Evolutionary conservation across 2,797 vertebrate genomes (phyloP), one percentile per base, ranked within the genome.

Genomic region (Epinephelus malabaricus): DNA sequence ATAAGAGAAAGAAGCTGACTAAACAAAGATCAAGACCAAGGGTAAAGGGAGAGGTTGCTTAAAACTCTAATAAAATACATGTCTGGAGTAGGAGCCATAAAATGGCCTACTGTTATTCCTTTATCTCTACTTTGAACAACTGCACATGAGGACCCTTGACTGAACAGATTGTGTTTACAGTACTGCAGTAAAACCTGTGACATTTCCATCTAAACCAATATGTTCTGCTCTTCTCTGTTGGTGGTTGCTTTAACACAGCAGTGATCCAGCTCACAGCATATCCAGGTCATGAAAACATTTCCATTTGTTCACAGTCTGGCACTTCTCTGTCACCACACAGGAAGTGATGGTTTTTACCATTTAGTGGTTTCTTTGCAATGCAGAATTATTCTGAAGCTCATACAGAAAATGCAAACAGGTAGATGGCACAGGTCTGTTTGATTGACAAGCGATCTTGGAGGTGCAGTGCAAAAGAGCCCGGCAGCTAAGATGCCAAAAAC

Each of bases 101-200:
- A 70, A 49, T 10, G 6, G 5, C 10, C 12, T 45, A 30, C 40
- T 76, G 14, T 64, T 30, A 12, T 62, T 71, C 58, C 14, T 69
- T 46, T n/a, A 23, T 65, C 55, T 58, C 34, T n/a, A 30, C 17
- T 67, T 19, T 27, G 1, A 73, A 63, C 59, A 43, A 15, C 54
- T n/a, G 47, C 63, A 70, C 64, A 83, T 43, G 23, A 55, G 23
- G 80, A 65, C 19, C n/a, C 50, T 43, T 18, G 45, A 69, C 6
- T 62, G 55, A 56, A 69, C 82, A 86, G 89, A 81, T n/a, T 79
- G 83, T 78, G 82, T 88, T 88, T 85, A 85, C 75, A 81, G 51
- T 43, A 30, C 62, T 63, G 58, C 73, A 78, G 27, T 45, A 46
- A 77, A 78, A 84, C 68, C 78, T 69, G 75, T 78, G 83, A 88